Evolutionary conservation across 2,113 vertebrate species (phyloP).

Genomic region (Grammomys surdaster): DNA sequence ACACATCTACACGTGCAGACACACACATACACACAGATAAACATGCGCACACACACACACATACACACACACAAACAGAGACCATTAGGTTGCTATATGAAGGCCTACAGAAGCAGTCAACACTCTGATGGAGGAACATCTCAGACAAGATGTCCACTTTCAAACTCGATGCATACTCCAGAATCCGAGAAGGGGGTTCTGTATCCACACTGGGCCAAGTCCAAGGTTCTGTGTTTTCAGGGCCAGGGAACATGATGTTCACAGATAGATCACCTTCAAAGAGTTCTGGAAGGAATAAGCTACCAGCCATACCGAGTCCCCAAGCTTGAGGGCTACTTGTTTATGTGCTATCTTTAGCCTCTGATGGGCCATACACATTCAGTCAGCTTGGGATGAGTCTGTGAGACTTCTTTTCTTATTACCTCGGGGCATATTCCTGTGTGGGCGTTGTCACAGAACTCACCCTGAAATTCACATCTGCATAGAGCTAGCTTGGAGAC

Average conservation of each 20-base stretch:
- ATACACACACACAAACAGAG: not conserved
- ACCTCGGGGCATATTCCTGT: not conserved
- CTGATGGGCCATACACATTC: not conserved
- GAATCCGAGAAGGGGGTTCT: not conserved
- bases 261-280: not conserved
- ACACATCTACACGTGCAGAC: no score
- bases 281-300: not conserved
- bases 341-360: not conserved
- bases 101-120: not conserved
- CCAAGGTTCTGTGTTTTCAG: not conserved
- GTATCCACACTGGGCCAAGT: not conserved
- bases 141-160: not conserved
- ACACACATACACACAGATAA: not conserved
- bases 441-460: not conserved
- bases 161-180: not conserved
- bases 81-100: not conserved
- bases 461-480: not conserved
- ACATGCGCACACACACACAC: not conserved
- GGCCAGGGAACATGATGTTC: not conserved
- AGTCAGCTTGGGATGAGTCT: not conserved
- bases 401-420: not conserved
- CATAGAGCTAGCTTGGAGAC: not conserved
- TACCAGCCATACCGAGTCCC: no score
- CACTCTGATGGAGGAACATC: not conserved
- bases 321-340: not conserved